These are phyloP conservation scores for Ormyrus thymus DNA, from an alignment of 2,888 invertebrate genomes.

Conservation along the genomic window DNA sequence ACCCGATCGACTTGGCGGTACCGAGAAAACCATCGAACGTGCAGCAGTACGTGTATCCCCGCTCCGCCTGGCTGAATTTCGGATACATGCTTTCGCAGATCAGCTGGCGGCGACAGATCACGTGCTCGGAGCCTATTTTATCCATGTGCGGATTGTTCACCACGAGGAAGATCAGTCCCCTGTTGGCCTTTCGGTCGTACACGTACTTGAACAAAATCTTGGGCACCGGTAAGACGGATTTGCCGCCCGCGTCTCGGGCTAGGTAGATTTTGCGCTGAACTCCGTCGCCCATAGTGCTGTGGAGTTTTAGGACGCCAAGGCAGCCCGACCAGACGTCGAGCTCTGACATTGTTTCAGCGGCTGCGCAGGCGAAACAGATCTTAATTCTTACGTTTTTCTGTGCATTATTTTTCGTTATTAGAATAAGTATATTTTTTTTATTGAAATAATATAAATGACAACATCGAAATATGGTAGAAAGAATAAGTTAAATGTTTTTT, in stretches of 20 bases:
- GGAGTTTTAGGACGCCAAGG: slow-evolving; percentile 9
- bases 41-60: slow-evolving; percentile 25
- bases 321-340: slow-evolving; percentile 43
- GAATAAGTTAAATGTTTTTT: not conserved
- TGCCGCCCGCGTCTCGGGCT: not conserved
- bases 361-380: not conserved
- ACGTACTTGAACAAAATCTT: slow-evolving; percentile 28
- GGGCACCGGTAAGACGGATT: slow-evolving; percentile 9
- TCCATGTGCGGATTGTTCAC: slow-evolving; percentile 27
- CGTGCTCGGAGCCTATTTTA: not conserved
- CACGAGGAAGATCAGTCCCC: slow-evolving; percentile 20
- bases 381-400: no score
- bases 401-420: no score
- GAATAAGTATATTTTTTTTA: no score
- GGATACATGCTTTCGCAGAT: slow-evolving; percentile 22
- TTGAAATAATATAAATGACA: no score
- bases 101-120: slow-evolving; percentile 2
- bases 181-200: slow-evolving; percentile 6
- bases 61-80: not conserved
- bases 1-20: not conserved
- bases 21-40: slow-evolving; percentile 25
- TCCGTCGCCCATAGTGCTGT: not conserved
- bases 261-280: slow-evolving; percentile 10
- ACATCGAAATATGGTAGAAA: not conserved
- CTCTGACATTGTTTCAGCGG: not conserved